Conservation (phyloP, 1,140 invertebrate species). For the Dufourea novaeangliae region DNA sequence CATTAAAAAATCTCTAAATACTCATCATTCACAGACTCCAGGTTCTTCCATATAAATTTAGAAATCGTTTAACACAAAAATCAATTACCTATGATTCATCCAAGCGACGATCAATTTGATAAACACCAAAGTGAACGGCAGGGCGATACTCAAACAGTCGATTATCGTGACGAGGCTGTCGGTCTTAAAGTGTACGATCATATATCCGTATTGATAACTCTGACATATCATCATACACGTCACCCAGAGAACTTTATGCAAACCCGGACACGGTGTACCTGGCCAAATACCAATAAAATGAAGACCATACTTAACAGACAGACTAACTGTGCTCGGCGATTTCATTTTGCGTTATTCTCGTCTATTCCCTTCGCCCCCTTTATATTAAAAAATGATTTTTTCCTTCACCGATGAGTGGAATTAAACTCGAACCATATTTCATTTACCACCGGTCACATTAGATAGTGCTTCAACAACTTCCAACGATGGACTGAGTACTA, state of each 20-base stretch:
- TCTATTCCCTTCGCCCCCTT: not conserved
- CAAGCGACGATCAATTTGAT: slow-evolving; percentile 41
- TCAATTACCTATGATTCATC: slow-evolving; percentile 39
- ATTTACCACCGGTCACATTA: not conserved
- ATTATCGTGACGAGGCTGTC: not conserved
- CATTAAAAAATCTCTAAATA: no score
- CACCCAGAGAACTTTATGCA: slow-evolving; percentile 16
- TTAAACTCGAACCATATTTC: not conserved
- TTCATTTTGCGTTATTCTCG: not conserved
- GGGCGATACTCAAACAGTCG: slow-evolving; percentile 33
- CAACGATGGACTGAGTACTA: not conserved
- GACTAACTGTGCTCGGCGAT: slow-evolving; percentile 8
- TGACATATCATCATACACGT: not conserved
- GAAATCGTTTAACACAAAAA: no score
- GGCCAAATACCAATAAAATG: slow-evolving; percentile 44
- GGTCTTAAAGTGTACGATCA: slow-evolving; percentile 15
- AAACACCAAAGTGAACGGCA: slow-evolving; percentile 27
- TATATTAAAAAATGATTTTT: no score
- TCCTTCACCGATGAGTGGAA: not conserved
- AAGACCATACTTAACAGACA: slow-evolving; percentile 35
- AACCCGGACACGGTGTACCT: slow-evolving; percentile 4
- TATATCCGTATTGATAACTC: slow-evolving; percentile 37
- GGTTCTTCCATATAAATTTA: no score
- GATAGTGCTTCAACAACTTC: not conserved
- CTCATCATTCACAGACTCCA: no score